phyloP scores from a whole-genome alignment of 2,113 vertebrate species.

The Forbesichthys agassizii region DNA sequence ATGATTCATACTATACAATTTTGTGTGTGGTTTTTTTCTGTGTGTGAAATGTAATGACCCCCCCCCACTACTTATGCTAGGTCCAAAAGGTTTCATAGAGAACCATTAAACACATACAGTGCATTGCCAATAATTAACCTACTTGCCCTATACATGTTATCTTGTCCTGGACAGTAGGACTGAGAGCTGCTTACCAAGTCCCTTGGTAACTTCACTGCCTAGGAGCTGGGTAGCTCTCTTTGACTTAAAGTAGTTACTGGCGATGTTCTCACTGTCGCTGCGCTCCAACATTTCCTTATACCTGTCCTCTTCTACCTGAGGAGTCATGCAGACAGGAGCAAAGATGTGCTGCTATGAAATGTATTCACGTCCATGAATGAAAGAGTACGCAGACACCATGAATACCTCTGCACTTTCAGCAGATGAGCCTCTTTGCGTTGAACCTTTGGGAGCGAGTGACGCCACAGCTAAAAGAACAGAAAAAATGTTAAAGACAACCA shows the following conservation, averaged over 20 bases:
- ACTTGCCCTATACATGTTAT: no score
- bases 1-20: no score
- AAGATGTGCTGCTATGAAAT: background rate
- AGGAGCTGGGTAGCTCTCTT: slow-evolving; percentile 80
- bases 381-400: slow-evolving; percentile 59
- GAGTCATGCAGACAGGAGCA: slow-evolving; percentile 3
- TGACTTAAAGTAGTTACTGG: slow-evolving; percentile 84
- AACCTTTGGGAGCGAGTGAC: slow-evolving; percentile 51
- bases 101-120: no score
- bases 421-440: slow-evolving; percentile 49
- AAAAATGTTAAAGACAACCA: background rate
- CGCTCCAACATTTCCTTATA: slow-evolving; percentile 83
- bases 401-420: slow-evolving; percentile 53
- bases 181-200: slow-evolving; percentile 48
- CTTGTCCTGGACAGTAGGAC: no score
- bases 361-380: slow-evolving; percentile 23
- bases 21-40: no score
- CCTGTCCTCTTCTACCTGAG: slow-evolving; percentile 80
- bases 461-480: slow-evolving; percentile 70
- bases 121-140: no score
- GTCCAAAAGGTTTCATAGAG: no score
- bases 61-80: no score
- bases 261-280: slow-evolving; percentile 83
- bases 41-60: no score
- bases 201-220: slow-evolving; percentile 59